These are phyloP conservation scores for Litocranius walleri DNA, from an alignment of 2,113 vertebrate species.

Conservation along the genomic window DNA sequence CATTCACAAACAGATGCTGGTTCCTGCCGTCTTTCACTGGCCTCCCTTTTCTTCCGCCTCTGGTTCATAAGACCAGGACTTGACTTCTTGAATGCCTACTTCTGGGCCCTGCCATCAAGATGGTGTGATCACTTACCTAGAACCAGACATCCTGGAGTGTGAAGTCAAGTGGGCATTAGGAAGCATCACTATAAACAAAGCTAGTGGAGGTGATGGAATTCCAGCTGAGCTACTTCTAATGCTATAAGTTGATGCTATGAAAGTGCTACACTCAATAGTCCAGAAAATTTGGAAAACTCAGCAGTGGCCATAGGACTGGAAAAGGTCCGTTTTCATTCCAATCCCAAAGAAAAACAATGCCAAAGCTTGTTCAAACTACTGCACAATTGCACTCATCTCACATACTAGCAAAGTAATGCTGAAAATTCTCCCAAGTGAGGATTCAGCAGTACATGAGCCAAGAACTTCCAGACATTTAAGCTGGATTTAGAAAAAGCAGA, in stretches of 20 bases:
- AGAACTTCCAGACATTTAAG: background rate
- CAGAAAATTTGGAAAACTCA: background rate
- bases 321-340: background rate
- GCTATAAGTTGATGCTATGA: background rate
- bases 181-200: background rate
- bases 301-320: background rate
- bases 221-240: background rate
- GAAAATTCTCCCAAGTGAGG: background rate
- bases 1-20: fast-evolving
- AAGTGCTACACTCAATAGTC: background rate
- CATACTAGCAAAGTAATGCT: background rate
- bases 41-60: background rate
- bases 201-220: background rate
- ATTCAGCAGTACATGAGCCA: background rate
- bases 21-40: background rate
- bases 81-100: background rate
- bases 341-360: background rate
- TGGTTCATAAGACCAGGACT: background rate
- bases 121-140: background rate
- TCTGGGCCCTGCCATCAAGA: background rate
- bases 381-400: background rate
- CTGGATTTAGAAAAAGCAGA: background rate
- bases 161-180: background rate
- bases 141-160: background rate
- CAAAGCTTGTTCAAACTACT: background rate